Base-by-base conservation (phyloP, 2,113 vertebrate species). In the Hippocampus mohnikei region DNA sequence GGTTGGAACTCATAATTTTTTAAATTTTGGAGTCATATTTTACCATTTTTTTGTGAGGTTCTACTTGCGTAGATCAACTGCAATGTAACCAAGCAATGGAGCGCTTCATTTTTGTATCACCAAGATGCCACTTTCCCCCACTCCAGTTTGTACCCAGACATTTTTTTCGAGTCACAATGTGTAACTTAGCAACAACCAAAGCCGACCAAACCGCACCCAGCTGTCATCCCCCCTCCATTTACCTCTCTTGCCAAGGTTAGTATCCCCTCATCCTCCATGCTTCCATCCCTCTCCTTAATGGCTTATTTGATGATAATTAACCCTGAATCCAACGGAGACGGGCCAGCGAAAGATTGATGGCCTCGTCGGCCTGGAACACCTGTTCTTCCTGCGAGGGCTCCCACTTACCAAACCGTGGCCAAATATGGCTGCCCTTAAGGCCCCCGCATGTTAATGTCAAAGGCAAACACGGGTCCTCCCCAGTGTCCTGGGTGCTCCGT, bases 281-380 rank as follows among this genome's bases (percentile, higher is more conserved):
- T 76, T 84, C 83, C 86, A 89, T 88, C 88, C 60, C 76, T 92
- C 86, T 91, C 87, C 87, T 88, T 90, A 88, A 91, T 92, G 86
- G 85, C 80, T 91, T 91, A 90, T 90, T 90, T 91, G 90, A 92
- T 53, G 90, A 92, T 92, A 92, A 92, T 92, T 91, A 93, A 92
- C 88, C 88, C 89, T 88, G 90, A 92, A 90, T 92, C 87, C 88
- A 86, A 88, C 87, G 74, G 91, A 89, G 90, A 90, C 87, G 48
- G 81, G 77, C 89, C 72, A 59, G 87, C 70, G 83, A 81, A 87
- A 92, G 90, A 92, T 92, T 90, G 88, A 91, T 91, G 87, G 89
- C 83, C 87, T 85, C 75, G 79, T 88, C 78, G 84, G 81, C 75
- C 79, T 53, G 81, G 85, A 91, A 89, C 91, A 92, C 90, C 91